Evolutionary conservation across 2,113 vertebrate species (phyloP).

Genomic region (Steatornis caripensis): DNA sequence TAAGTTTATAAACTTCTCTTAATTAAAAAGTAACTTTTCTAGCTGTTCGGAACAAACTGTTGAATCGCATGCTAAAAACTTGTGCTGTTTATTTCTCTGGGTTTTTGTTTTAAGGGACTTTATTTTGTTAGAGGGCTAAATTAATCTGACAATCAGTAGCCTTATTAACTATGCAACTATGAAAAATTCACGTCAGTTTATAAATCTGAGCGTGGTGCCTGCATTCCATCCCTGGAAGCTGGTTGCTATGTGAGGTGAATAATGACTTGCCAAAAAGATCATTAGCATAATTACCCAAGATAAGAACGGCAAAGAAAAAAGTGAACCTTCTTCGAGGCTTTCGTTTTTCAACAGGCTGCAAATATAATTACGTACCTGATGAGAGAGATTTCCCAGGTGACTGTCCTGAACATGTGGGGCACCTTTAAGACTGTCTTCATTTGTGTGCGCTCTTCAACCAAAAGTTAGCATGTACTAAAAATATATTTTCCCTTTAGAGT

Average conservation of each 20-base stretch:
- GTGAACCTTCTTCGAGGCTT: background rate
- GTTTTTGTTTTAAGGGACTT: background rate
- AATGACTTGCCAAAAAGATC: conserved; percentile 44
- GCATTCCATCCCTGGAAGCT: background rate
- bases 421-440: conserved; percentile 42
- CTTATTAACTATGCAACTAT: background rate
- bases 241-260: conserved; percentile 14
- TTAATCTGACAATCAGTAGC: background rate
- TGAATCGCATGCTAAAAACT: background rate
- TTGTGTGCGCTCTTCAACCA: conserved; percentile 42
- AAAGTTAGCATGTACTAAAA: conserved; percentile 70
- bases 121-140: background rate
- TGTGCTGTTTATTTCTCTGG: background rate
- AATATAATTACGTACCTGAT: conserved; percentile 59
- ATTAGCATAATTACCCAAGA: conserved; percentile 52
- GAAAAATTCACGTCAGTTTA: background rate
- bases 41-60: background rate
- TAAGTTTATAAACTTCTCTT: background rate
- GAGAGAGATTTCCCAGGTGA: conserved; percentile 69
- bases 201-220: background rate
- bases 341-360: background rate
- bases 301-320: conserved; percentile 13
- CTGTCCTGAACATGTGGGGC: conserved; percentile 61
- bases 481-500: conserved; percentile 63
- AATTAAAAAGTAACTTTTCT: background rate